Conservation (phyloP, 2,888 invertebrate species). For the Conops quadrifasciatus region DNA sequence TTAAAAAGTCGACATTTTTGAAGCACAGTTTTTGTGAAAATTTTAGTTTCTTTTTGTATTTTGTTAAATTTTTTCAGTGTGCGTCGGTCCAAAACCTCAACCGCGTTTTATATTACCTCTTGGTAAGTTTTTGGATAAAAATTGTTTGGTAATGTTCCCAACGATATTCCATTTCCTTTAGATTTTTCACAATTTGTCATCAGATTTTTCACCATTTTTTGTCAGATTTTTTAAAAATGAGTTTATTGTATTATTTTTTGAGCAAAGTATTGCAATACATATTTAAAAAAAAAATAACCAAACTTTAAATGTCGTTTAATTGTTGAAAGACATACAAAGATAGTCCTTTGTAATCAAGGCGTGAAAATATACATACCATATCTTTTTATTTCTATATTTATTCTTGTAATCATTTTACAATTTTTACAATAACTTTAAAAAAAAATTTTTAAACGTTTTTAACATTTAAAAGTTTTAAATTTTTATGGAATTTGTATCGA, state of each 20-base stretch:
- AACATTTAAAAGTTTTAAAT: no score
- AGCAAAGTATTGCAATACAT: neutral
- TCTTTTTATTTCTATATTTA: no score
- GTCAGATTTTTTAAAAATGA: neutral
- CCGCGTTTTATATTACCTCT: conserved; percentile 55
- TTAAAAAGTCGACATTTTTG: no score
- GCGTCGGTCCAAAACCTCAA: conserved; percentile 23
- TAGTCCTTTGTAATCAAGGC: no score
- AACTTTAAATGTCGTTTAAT: no score
- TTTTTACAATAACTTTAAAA: no score
- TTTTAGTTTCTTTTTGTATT: conserved; percentile 27
- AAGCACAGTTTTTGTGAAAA: conserved; percentile 18
- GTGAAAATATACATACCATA: no score
- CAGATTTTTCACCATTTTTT: neutral
- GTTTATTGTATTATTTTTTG: neutral
- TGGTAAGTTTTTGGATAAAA: conserved; percentile 50
- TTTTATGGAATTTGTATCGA: no score
- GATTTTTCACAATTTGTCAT: neutral
- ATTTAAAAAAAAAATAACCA: no score
- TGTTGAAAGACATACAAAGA: no score
- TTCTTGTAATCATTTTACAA: no score
- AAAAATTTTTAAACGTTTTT: no score
- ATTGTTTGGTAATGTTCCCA: neutral
- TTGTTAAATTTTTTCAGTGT: conserved; percentile 31
- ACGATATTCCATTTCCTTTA: neutral